These are phyloP conservation scores for Toxotes jaculatrix DNA, from an alignment of 2,113 vertebrate species.

Conservation along the genomic window DNA sequence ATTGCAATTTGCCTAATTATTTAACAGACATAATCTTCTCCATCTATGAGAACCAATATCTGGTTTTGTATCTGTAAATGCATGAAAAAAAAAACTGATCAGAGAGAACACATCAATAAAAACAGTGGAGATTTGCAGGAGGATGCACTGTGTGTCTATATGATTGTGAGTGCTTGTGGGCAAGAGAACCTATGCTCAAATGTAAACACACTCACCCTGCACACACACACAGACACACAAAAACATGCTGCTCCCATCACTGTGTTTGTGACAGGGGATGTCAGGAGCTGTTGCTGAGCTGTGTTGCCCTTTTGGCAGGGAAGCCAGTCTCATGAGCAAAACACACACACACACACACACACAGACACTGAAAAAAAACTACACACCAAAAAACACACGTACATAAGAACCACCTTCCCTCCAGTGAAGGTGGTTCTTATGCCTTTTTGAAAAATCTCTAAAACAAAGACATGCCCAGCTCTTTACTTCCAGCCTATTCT, in stretches of 20 bases:
- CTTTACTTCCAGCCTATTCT: constrained; percentile 14
- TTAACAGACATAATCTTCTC: background rate
- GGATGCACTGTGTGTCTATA: background rate
- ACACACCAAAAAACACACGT: background rate
- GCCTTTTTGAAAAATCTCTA: background rate
- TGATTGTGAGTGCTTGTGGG: background rate
- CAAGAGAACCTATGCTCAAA: constrained; percentile 35
- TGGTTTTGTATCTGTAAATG: background rate
- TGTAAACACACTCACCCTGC: constrained; percentile 29
- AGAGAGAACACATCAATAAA: background rate
- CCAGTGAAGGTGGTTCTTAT: too few species aligned
- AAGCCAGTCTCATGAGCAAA: constrained; percentile 45
- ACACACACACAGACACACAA: background rate
- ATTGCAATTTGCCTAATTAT: constrained; percentile 26
- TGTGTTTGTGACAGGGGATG: constrained; percentile 57
- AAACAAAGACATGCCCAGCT: constrained; percentile 19
- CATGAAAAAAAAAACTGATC: background rate
- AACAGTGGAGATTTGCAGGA: background rate
- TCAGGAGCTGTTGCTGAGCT: constrained; percentile 58
- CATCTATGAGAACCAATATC: background rate
- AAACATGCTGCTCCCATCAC: constrained; percentile 4
- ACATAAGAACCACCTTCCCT: background rate
- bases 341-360: background rate
- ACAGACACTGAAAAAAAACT: background rate
- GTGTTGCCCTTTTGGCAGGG: constrained; percentile 42